Base-by-base conservation (phyloP, 2,113 vertebrate species). In the Scomber colias region DNA sequence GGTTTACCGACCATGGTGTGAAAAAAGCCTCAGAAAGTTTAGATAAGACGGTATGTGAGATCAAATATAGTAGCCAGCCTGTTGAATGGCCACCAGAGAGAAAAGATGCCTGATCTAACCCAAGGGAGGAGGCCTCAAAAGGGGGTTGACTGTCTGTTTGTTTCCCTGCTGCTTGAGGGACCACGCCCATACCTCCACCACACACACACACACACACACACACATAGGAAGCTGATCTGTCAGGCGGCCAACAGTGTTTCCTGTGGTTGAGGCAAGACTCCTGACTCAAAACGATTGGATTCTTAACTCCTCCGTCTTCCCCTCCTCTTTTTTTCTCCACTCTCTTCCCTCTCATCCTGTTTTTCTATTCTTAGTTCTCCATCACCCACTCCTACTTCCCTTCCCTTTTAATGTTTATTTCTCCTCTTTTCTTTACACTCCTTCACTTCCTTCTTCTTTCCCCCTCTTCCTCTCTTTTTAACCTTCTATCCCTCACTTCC, bases 121-220 rank as follows among this genome's bases (percentile, higher is more conserved):
- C 62, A 65, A 63, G 71, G 70, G 67, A 76, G 82, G 86, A 88
- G 87, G 82, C 84, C 54, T 71, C 65, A 2, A 49, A 61, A 79
- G 70, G 75, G 77, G 85, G 78, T 70, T 75, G 73, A 79, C 64
- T 85, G 67, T 71, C 61, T 88, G 83, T 90, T 86, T 91, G 84
- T 82, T 76, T 83, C 87, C 53, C 48, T 79, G 75, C 71, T 89
- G 71, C 83, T 79, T 83, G 75, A 86, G 84, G 83, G 81, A 82
- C 90, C 90, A 90, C 90, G 6, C 92, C 92, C 87, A 78, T 80
- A 84, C 75, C 68, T 81, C 62, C 64, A 74, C 63, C 77, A 72
- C 62, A 69, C 55, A 74, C 69, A 87, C 71, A 84, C 61, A 83
- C 69, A 77, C 70, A 81, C 79, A 75, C 76, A 81, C 73, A 81